Evolutionary conservation across 2,888 invertebrate genomes (phyloP).

Genomic region (Lepidocyrtoides sp.): DNA sequence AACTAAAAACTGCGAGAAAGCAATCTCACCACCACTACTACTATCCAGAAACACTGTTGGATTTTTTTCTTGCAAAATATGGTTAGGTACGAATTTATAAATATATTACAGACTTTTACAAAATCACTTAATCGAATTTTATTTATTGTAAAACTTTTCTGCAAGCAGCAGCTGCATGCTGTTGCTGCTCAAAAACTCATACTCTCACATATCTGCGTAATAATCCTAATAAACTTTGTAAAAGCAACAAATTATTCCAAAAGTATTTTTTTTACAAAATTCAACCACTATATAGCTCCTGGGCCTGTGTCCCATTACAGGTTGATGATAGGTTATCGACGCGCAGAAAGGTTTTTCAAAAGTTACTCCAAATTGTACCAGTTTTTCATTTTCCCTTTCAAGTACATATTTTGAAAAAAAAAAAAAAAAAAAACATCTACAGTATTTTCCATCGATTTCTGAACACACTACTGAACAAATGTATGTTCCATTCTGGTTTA

Average conservation of each 20-base stretch:
- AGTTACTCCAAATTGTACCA: not conserved
- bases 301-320: not conserved
- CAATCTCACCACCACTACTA: too few relatives aligned
- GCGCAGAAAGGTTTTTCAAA: not conserved
- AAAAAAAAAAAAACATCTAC: not conserved
- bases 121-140: constrained; percentile 29
- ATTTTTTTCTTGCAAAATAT: too few relatives aligned
- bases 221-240: constrained; percentile 2
- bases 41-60: too few relatives aligned
- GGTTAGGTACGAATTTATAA: too few relatives aligned
- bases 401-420: not conserved
- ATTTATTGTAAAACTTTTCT: constrained; percentile 8
- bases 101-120: constrained; percentile 2
- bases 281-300: too few relatives aligned
- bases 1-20: too few relatives aligned
- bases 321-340: not conserved
- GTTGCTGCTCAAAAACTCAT: not conserved
- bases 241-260: not conserved
- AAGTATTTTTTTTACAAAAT: too few relatives aligned
- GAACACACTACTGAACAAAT: too few relatives aligned
- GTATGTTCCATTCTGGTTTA: not conserved
- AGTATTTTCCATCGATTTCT: not conserved
- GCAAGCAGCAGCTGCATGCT: constrained; percentile 13
- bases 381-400: not conserved
- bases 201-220: not conserved